A percentile compares a stretch with the other conserved stretches of the same genome.
Conservation (phyloP, 2,888 invertebrate genomes). For the Ommatoiulus sabulosus region DNA sequence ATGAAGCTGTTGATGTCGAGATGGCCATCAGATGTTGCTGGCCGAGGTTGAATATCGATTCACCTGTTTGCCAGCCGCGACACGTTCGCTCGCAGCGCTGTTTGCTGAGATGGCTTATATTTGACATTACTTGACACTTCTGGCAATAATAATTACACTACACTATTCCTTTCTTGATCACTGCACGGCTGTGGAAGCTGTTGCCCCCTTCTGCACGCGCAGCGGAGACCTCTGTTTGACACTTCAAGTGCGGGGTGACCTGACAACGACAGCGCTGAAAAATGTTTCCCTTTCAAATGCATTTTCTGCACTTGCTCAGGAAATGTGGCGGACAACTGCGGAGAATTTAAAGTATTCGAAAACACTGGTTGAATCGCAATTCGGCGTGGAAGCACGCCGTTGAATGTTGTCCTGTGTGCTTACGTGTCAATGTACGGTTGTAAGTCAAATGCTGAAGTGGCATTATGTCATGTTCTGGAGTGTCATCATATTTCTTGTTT, state of each 20-base stretch:
- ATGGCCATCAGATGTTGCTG: not conserved
- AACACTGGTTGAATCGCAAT: too few species aligned
- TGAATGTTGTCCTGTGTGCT: too few species aligned
- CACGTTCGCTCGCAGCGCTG: not conserved
- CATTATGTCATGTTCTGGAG: too few species aligned
- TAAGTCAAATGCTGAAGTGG: too few species aligned
- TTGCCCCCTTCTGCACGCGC: too few species aligned
- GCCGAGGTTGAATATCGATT: not conserved
- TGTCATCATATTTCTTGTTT: too few species aligned
- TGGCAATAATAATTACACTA: conserved; percentile 1
- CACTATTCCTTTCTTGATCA: not conserved
- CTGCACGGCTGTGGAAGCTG: not conserved
- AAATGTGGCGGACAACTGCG: too few species aligned
- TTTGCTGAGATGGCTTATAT: conserved; percentile 12
- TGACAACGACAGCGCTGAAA: not conserved
- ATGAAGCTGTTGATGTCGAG: conserved; percentile 11
- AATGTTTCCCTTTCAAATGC: not conserved
- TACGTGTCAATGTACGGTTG: too few species aligned
- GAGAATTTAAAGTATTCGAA: too few species aligned
- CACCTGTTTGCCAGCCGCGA: not conserved
- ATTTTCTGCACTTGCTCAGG: not conserved
- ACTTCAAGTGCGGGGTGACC: not conserved
- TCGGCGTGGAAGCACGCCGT: too few species aligned
- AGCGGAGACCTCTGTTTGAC: too few species aligned
- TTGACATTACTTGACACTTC: conserved; percentile 19